These are phyloP conservation scores for Horisme vitalbata DNA, from an alignment of 2,888 invertebrate genomes.

Conservation along the genomic window DNA sequence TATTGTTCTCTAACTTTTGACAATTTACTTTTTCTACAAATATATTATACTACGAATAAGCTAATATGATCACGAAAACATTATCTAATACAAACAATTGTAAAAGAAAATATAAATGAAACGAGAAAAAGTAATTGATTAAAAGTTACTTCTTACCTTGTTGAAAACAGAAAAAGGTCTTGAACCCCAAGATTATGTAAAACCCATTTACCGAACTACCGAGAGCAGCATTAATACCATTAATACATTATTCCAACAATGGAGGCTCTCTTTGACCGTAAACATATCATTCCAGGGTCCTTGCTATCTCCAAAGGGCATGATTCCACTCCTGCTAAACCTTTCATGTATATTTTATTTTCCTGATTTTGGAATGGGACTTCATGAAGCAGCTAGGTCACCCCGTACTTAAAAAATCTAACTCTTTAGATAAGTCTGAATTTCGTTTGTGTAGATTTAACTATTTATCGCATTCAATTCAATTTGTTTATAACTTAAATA, in stretches of 20 bases:
- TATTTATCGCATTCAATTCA: too few species aligned
- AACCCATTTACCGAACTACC: conserved; percentile 46
- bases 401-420: too few species aligned
- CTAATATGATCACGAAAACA: neutral
- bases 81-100: neutral
- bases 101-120: neutral
- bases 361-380: conserved; percentile 62
- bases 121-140: conserved; percentile 1
- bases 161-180: conserved; percentile 9
- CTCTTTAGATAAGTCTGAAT: too few species aligned
- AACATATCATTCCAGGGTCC: conserved; percentile 61
- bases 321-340: conserved; percentile 69
- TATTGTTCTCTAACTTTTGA: too few species aligned
- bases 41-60: too few species aligned
- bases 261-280: conserved; percentile 63
- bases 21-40: too few species aligned
- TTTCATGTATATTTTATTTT: conserved; percentile 77
- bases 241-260: conserved; percentile 76
- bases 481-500: too few species aligned
- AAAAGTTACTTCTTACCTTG: neutral
- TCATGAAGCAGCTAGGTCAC: neutral
- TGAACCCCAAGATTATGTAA: conserved; percentile 16
- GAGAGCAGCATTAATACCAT: conserved; percentile 67
- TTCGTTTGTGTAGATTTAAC: too few species aligned
- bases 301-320: conserved; percentile 61